Evolutionary conservation across 2,113 vertebrate species (phyloP), one percentile per base, ranked within the genome.

Genomic region (Elephas maximus): DNA sequence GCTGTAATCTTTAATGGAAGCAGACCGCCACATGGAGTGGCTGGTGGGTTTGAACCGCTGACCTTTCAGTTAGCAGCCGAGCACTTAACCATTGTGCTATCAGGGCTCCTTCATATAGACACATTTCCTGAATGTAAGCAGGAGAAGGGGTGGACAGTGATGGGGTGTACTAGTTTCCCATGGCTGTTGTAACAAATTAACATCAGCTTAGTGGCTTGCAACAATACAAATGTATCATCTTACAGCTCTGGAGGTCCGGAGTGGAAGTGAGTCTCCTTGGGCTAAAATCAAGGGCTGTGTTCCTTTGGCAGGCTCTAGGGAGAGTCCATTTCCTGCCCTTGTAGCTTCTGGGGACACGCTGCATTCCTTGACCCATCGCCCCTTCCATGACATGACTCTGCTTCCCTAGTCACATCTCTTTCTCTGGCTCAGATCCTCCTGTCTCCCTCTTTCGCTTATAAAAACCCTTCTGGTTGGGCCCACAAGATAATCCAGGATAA

Each of bases 321-420:
- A 41, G 6, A 48, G 26, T 11, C 2, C 11, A 8, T 1, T 30
- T 37, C 44, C 45, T 30, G 30, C 0, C 44, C 8, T 2, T 60
- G 53, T 1, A 11, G 71, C 30, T 11, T n/a, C 11, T 7, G 14
- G 62, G 28, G 53, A 11, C 14, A 51, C 24, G 10, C 24, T 0
- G 0, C 1, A 2, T 87, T 26, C 30, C n/a, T 26, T 20, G 10
- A 9, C 30, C 30, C 15, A 10, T 0, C 8, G 15, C 4, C 45
- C 30, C 23, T 33, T 12, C 28, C 8, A 5, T 67, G 17, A 8
- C n/a, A 0, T 67, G 26, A 11, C 37, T 53, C 30, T 76, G 1
- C 15, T 44, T 57, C 0, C 2, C 1, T 7, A 9, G 30, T 9
- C 2, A 6, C 6, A 0, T 20, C 11, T 4, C n/a, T 33, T 57